Evolutionary conservation across 1,140 invertebrate species (phyloP), one percentile per base, ranked within the genome.

Genomic region (Manduca sexta): DNA sequence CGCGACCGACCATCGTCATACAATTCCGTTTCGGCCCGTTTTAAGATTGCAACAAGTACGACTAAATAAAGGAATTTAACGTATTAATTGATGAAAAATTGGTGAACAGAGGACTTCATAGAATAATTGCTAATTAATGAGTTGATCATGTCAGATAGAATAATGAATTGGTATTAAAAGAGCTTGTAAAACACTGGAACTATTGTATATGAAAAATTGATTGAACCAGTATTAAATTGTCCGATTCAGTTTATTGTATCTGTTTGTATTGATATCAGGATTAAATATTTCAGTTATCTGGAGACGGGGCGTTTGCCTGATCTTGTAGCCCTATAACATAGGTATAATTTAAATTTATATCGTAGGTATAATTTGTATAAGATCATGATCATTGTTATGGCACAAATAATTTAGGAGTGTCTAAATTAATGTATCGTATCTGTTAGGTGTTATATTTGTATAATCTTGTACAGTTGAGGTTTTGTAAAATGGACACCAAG

Each of bases 141-240:
- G 1, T 40, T 40, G n/a, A 40, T 40, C 15, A 18, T 17, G 16
- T 40, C 18, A 6, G n/a, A 18, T 12, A 17, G 11, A 40, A 40
- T 40, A 40, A 26, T 18, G 16, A 3, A 40, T 40, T 12, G 15
- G n/a, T 40, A 17, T 45, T 18, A 40, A 45, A 52, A 34, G 13
- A 45, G 17, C 39, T 47, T 47, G 44, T 47, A 52, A 47, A 45
- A 42, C 31, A 52, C 16, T 16, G 18, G 33, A 13, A 45, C 16
- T 40, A 26, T 30, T 50, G 29, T 44, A 26, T 38, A 11, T 53
- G 30, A 26, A 7, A 48, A 33, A 21, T 47, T 46, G 30, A 43
- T 44, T 33, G 30, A 43, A 39, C 41, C 52, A 53, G 52, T 53
- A 53, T 53, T 52, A 52, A 52, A 52, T 52, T 49, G 44, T 49